phyloP scores from a whole-genome alignment of 2,113 vertebrate species.

The Cathartes aura region DNA sequence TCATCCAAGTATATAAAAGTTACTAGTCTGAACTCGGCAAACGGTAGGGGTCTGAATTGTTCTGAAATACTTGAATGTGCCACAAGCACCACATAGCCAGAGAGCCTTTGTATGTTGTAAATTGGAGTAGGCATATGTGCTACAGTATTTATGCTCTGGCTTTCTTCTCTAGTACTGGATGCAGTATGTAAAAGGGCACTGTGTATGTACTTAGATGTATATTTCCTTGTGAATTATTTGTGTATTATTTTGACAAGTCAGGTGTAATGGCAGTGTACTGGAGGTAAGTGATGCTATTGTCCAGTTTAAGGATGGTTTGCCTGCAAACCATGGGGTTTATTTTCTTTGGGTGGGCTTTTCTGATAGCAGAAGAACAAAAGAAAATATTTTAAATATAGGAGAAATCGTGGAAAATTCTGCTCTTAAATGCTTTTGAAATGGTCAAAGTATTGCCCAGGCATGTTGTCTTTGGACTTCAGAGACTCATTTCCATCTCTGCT shows the following conservation, averaged over 20 bases:
- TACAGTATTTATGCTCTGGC: background rate
- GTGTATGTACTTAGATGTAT: background rate
- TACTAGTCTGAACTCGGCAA: background rate
- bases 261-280: background rate
- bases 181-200: background rate
- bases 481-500: background rate
- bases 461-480: constrained; percentile 20
- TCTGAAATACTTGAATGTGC: background rate
- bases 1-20: background rate
- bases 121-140: background rate
- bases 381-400: background rate
- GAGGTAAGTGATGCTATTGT: background rate
- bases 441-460: background rate
- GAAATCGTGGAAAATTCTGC: background rate
- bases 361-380: background rate
- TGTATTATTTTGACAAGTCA: background rate
- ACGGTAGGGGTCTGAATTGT: background rate
- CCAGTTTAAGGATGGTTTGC: background rate
- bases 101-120: background rate
- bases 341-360: background rate
- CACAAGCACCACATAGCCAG: background rate
- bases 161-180: background rate
- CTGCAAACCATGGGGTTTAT: background rate
- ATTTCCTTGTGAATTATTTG: background rate
- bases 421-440: constrained; percentile 6